Percentiles rank a stretch among this genome's conserved stretches.
These are phyloP conservation scores for Eupithecia vulgata DNA, from an alignment of 2,888 invertebrate genomes.

Conservation along the genomic window DNA sequence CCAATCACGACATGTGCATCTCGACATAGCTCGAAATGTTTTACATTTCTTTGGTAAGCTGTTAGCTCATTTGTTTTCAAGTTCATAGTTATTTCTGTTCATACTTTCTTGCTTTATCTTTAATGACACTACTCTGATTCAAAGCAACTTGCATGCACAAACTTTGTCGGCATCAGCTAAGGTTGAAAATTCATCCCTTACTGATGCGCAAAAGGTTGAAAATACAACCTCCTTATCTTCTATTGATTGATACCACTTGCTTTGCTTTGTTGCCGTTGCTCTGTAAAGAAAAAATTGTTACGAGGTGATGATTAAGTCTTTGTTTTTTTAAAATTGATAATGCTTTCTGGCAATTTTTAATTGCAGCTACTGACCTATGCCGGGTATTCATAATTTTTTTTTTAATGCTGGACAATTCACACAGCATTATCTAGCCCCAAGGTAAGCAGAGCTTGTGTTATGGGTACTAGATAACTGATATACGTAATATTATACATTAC, in stretches of 20 bases:
- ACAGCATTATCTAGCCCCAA: no score
- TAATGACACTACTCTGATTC: constrained; percentile 10
- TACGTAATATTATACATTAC: no score
- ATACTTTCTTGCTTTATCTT: neutral
- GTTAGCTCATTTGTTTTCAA: neutral
- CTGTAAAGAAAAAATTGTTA: neutral
- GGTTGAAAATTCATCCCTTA: constrained; percentile 20
- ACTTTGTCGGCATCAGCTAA: constrained; percentile 20
- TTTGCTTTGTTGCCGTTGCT: no score
- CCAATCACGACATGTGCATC: no score
- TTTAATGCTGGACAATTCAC: no score
- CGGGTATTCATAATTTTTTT: no score
- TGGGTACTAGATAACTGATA: no score
- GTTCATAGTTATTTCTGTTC: neutral
- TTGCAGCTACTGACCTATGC: neutral
- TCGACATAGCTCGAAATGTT: no score
- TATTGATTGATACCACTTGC: neutral
- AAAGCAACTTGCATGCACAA: constrained; percentile 13
- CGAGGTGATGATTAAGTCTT: neutral
- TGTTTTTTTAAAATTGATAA: neutral
- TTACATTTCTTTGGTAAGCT: neutral
- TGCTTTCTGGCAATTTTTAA: neutral
- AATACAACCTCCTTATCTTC: neutral
- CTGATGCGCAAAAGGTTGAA: constrained; percentile 25
- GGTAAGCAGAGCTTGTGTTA: no score